Percentiles rank a stretch among this genome's conserved stretches.
phyloP scores from a whole-genome alignment of 2,888 invertebrate genomes.

The Pyrrhia umbra region DNA sequence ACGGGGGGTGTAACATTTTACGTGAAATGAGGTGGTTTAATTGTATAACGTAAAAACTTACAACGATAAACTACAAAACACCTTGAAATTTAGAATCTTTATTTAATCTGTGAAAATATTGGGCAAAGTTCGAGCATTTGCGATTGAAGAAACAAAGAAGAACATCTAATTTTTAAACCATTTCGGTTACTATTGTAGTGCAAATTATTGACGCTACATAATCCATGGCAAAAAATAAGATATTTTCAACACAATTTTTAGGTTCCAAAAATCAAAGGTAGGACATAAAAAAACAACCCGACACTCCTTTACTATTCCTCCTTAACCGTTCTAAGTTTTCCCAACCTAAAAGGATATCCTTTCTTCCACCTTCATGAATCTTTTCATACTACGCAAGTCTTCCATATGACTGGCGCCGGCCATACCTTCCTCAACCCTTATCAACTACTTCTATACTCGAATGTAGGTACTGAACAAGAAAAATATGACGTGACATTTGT shows the following conservation, averaged over 20 bases:
- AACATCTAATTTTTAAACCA: too few relatives aligned
- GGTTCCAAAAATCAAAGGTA: neutral
- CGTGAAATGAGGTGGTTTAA: neutral
- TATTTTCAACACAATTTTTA: too few relatives aligned
- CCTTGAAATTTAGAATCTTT: neutral
- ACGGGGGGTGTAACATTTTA: neutral
- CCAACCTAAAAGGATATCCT: constrained; percentile 17
- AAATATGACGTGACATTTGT: neutral
- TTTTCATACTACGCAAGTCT: constrained; percentile 15
- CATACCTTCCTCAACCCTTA: constrained; percentile 35
- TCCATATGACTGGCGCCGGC: constrained; percentile 25
- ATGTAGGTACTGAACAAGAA: constrained; percentile 28
- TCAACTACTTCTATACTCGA: constrained; percentile 16
- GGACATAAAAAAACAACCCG: too few relatives aligned
- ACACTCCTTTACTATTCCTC: neutral
- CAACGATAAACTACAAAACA: neutral
- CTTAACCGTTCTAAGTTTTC: neutral
- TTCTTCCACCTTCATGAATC: constrained; percentile 36
- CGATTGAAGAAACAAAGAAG: too few relatives aligned
- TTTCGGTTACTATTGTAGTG: too few relatives aligned
- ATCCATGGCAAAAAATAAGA: too few relatives aligned
- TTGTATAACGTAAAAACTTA: neutral
- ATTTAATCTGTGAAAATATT: too few relatives aligned
- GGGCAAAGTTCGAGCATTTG: too few relatives aligned
- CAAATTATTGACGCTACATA: too few relatives aligned